Conservation (phyloP, 2,797 vertebrate species). For the Gallinago stenura region DNA sequence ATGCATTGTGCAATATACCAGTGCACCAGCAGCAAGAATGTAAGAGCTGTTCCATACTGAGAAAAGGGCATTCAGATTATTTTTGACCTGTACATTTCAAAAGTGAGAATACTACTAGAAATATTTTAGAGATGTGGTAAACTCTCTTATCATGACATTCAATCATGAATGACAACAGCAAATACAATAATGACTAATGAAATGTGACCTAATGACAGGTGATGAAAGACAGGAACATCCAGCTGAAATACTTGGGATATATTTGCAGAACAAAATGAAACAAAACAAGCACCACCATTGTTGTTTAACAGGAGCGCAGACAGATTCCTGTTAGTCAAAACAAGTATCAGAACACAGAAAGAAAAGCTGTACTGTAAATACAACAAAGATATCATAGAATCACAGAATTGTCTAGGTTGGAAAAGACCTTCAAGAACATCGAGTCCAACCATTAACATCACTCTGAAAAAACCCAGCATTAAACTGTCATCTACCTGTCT, state of each 20-base stretch:
- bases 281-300: neutral
- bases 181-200: neutral
- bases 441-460: too few relatives aligned
- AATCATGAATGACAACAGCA: neutral
- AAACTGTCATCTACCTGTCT: neutral
- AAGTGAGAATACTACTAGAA: neutral
- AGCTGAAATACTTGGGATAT: neutral
- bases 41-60: neutral
- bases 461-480: too few relatives aligned
- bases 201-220: neutral
- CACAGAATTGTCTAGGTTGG: too few relatives aligned
- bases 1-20: neutral
- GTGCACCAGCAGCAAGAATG: neutral
- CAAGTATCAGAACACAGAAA: neutral
- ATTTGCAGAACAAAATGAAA: neutral
- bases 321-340: neutral
- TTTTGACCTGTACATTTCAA: neutral
- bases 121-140: neutral
- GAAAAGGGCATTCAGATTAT: neutral
- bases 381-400: neutral
- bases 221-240: neutral
- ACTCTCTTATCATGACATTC: neutral
- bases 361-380: neutral
- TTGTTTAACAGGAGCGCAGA: neutral
- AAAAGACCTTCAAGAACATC: too few relatives aligned